Conservation (phyloP, 2,888 invertebrate species). For the Drosophila stalkeri region DNA sequence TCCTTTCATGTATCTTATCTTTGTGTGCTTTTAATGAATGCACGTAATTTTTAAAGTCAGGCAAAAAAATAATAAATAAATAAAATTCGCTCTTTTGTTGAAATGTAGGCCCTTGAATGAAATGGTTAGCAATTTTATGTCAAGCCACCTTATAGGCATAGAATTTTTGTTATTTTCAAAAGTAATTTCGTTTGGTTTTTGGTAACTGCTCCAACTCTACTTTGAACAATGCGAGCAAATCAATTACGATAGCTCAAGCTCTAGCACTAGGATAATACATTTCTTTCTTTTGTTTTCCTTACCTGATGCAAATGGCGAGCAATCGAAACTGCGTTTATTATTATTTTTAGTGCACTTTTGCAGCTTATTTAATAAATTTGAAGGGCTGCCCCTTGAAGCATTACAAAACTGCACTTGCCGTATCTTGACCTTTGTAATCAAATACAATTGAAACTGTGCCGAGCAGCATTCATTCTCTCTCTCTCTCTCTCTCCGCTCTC, state of each 20-base stretch:
- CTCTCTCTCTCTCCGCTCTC: no score
- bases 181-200: background rate
- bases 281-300: background rate
- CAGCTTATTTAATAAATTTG: conserved; percentile 32
- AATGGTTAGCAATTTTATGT: no score
- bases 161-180: no score
- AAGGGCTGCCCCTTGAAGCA: conserved; percentile 24
- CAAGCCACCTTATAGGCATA: no score
- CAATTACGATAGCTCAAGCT: background rate
- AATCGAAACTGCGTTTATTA: conserved; percentile 7
- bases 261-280: background rate
- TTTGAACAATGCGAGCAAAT: background rate
- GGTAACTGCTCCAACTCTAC: background rate
- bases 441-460: conserved; percentile 59
- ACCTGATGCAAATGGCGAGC: background rate
- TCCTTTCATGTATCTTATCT: no score
- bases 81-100: no score
- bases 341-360: conserved; percentile 17
- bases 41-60: no score
- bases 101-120: no score
- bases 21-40: no score
- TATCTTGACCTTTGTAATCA: conserved; percentile 51
- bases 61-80: no score
- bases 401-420: conserved; percentile 35
- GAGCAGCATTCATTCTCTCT: conserved; percentile 27